A percentile compares a stretch with the other conserved stretches of the same genome.
These are phyloP conservation scores for Hyperoplus lanceolatus DNA, from an alignment of 2,797 vertebrate species.

Conservation along the genomic window DNA sequence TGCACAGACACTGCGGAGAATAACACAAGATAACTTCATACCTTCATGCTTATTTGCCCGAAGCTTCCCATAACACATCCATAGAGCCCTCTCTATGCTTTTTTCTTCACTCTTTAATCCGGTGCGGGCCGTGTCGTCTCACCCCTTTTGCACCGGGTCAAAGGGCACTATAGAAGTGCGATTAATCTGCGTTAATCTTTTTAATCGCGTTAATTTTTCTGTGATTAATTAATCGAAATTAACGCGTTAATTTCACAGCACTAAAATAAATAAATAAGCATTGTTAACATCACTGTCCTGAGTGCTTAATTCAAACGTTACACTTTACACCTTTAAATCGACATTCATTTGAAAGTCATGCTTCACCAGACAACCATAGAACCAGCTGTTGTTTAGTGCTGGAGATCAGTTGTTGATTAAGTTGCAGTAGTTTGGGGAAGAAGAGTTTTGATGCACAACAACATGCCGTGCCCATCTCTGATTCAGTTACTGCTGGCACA, in stretches of 20 bases:
- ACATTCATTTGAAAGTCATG: not conserved
- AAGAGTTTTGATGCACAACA: not conserved
- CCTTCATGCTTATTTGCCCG: too few species aligned
- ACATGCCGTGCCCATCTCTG: not conserved
- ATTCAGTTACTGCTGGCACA: conserved; percentile 15
- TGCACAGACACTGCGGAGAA: too few species aligned
- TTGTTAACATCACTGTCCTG: conserved; percentile 2
- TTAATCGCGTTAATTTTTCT: too few species aligned
- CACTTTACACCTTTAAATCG: conserved; percentile 27
- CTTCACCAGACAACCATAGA: not conserved
- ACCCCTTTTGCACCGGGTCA: too few species aligned
- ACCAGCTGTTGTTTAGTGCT: not conserved
- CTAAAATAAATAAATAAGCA: not conserved
- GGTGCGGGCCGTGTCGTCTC: too few species aligned
- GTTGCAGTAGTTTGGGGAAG: not conserved
- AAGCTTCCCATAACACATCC: too few species aligned
- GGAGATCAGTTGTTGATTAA: not conserved
- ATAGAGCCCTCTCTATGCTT: too few species aligned
- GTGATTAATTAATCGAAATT: too few species aligned
- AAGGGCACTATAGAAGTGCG: too few species aligned
- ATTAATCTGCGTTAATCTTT: too few species aligned
- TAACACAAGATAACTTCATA: too few species aligned
- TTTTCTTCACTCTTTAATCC: too few species aligned
- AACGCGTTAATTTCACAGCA: not conserved
- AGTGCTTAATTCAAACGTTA: not conserved